Base-by-base conservation (phyloP, 2,797 vertebrate genomes). In the Darevskia mixta region DNA sequence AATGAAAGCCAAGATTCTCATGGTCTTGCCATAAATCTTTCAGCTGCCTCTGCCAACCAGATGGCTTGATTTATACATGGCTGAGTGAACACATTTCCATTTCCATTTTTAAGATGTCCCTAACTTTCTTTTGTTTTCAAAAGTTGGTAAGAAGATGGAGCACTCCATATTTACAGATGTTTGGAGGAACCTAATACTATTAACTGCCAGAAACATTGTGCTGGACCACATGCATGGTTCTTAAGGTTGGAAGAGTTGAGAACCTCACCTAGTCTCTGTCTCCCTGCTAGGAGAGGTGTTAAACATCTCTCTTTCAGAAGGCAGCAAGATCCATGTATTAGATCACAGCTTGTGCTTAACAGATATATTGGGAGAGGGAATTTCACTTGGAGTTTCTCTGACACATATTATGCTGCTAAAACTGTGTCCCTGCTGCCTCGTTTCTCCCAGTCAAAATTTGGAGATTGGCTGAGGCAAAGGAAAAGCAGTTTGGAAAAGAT, bases 11-110 rank as follows among this genome's bases (percentile, higher is more conserved):
- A 43, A 88, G 66, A 41, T 81, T 89, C 61, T 76, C 15, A 41
- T 35, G 20, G 32, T 85, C 61, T 41, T 9, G 45, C 45, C 41
- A 86, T 89, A 86, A 89, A 89, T 89, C 78, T 86, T 89, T 89
- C 45, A 89, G 75, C 9, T 69, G 45, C 23, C 61, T 89, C 72
- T 89, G 79, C 72, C 79, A 85, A 38, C 79, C 88, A 86, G 88
- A 43, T 89, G 88, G 88, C 71, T 89, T 25, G 69, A 85, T 89
- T 85, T 89, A 81, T n/a, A 18, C 61, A 76, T 27, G 27, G 83
- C 32, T 80, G 43, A 86, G 45, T 77, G 79, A 81, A 69, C 43
- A 82, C 29, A 76, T 82, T 82, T 75, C 80, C 29, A 76, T 82
- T 82, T 75, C 80, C 71, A 76, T 2, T 55, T n/a, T 38, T 61